Percentiles rank a stretch among this genome's conserved stretches.
Conservation (phyloP, 2,113 vertebrate species). For the Leptodactylus fuscus region DNA sequence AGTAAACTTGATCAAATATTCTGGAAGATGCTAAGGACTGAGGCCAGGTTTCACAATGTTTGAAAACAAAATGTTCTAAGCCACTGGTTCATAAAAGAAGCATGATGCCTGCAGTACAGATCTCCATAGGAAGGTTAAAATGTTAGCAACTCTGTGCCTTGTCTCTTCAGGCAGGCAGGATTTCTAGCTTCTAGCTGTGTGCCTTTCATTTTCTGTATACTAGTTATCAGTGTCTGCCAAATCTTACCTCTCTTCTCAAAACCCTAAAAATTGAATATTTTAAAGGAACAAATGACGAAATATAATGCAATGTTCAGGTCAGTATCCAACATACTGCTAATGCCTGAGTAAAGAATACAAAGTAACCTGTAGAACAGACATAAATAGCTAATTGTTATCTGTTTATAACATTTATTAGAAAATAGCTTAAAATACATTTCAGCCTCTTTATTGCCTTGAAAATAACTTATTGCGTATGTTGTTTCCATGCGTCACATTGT, state of each 20-base stretch:
- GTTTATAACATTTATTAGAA: no score
- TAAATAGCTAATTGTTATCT: no score
- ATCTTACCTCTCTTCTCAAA: neutral
- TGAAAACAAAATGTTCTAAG: constrained; percentile 20
- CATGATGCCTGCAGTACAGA: constrained; percentile 2
- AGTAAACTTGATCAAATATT: neutral
- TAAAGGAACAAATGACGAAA: neutral
- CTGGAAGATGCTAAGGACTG: constrained; percentile 3
- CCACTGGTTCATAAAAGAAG: neutral
- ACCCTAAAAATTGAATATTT: neutral
- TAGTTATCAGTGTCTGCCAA: neutral
- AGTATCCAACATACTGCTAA: neutral
- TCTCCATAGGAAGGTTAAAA: neutral
- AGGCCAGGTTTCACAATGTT: constrained; percentile 7
- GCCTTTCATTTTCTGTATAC: neutral
- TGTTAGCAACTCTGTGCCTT: neutral
- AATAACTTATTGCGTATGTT: no score
- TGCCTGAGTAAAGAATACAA: no score
- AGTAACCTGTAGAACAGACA: no score
- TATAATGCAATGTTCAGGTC: neutral
- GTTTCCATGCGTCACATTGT: no score
- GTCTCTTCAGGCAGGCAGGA: neutral
- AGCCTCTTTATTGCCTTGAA: no score
- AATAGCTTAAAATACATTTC: no score
- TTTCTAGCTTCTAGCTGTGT: neutral